Percentiles rank a stretch among this genome's conserved stretches.
Conservation (phyloP, 2,797 vertebrate genomes). For the Syngnathus rostellatus region DNA sequence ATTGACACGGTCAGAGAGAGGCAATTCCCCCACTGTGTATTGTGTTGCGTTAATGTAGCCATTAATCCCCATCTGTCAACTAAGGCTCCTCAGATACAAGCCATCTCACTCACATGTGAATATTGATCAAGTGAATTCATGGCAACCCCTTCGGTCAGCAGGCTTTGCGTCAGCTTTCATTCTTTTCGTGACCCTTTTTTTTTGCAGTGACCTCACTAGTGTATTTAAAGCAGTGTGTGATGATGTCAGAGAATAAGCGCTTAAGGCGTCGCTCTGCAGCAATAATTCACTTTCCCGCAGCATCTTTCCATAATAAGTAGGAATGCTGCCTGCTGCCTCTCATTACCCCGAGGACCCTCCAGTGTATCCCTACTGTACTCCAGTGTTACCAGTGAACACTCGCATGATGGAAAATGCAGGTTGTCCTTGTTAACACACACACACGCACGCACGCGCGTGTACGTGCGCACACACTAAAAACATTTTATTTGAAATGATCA, state of each 20-base stretch:
- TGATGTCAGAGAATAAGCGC: neutral
- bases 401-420: slow-evolving; percentile 35
- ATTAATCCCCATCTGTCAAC: slow-evolving; percentile 34
- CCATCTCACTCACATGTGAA: neutral
- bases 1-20: neutral
- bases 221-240: neutral
- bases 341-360: slow-evolving; percentile 59
- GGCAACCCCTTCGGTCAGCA: slow-evolving; percentile 37
- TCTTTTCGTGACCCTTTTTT: neutral
- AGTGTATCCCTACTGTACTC: slow-evolving; percentile 36
- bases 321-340: slow-evolving; percentile 42
- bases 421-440: slow-evolving; percentile 30
- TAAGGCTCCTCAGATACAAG: slow-evolving; percentile 12
- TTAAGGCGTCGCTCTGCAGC: neutral
- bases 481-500: slow-evolving; percentile 7
- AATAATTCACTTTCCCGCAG: slow-evolving; percentile 1
- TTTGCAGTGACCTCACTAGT: neutral
- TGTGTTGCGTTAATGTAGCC: slow-evolving; percentile 28
- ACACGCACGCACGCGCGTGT: slow-evolving; percentile 1
- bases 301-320: slow-evolving; percentile 52
- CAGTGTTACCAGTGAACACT: slow-evolving; percentile 36
- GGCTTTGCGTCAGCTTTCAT: slow-evolving; percentile 14
- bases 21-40: neutral
- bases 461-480: neutral
- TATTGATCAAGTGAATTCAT: slow-evolving; percentile 44